phyloP scores from a whole-genome alignment of 2,888 invertebrate species.

The Drosophila mimetica region DNA sequence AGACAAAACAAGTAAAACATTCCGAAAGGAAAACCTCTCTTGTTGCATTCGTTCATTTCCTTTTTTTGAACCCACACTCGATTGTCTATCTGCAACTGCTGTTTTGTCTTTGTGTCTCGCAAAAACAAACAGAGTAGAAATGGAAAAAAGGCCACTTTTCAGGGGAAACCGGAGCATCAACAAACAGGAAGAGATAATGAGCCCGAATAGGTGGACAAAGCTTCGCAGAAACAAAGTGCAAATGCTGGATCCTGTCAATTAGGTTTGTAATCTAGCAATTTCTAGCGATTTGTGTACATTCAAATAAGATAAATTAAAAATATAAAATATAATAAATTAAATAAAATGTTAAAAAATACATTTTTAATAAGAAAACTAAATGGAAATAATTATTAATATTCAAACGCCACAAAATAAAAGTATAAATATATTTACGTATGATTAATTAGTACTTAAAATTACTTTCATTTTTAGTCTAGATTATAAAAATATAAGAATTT shows the following conservation, averaged over 20 bases:
- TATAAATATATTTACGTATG: too few species aligned
- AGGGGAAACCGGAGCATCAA: conserved; percentile 8
- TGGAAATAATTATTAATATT: too few species aligned
- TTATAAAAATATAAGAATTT: too few species aligned
- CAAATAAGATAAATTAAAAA: too few species aligned
- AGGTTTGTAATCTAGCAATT: conserved; percentile 7
- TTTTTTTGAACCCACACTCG: conserved; percentile 16
- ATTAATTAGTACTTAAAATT: too few species aligned
- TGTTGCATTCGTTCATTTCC: conserved; percentile 1
- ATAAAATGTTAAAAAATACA: too few species aligned
- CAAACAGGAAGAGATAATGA: conserved; percentile 32
- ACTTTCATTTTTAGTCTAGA: too few species aligned
- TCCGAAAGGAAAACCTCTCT: conserved; percentile 10
- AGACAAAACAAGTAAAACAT: conserved; percentile 44
- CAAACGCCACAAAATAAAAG: too few species aligned
- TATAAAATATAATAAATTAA: too few species aligned
- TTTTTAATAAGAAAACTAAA: too few species aligned
- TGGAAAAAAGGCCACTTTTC: not conserved
- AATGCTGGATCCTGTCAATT: conserved; percentile 3
- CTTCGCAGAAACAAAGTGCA: not conserved
- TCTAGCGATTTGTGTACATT: too few species aligned
- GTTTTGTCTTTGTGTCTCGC: conserved; percentile 24
- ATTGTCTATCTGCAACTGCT: conserved; percentile 32
- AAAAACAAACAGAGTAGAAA: not conserved
- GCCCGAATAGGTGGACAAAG: conserved; percentile 8